phyloP scores from a whole-genome alignment of 2,113 vertebrate genomes.

The Calyptomena viridis region DNA sequence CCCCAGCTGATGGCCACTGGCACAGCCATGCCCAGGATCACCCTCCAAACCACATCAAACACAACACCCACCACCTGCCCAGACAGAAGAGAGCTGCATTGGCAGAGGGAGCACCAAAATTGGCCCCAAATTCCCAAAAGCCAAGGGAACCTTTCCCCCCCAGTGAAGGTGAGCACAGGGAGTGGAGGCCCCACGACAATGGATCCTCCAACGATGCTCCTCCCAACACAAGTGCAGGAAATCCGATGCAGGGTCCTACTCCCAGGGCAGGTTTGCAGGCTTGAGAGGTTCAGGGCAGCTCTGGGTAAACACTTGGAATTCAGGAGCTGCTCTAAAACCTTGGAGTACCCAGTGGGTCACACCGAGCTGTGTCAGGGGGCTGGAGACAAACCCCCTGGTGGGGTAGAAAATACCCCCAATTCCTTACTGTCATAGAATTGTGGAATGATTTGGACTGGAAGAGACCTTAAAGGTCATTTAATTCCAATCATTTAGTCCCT shows the following conservation, averaged over 20 bases:
- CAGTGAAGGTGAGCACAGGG: background rate
- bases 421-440: background rate
- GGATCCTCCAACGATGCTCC: background rate
- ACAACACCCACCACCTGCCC: background rate
- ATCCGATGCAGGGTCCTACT: background rate
- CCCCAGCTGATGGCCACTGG: background rate
- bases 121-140: background rate
- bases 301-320: background rate
- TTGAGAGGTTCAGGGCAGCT: background rate
- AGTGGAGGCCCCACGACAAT: background rate
- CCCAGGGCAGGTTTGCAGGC: background rate
- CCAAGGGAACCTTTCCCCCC: background rate
- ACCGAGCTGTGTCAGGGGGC: background rate
- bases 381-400: background rate
- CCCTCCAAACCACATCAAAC: fast-evolving
- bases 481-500: background rate
- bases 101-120: background rate
- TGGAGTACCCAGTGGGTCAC: background rate
- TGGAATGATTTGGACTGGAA: background rate
- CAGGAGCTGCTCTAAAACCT: background rate
- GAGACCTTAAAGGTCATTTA: no score
- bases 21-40: background rate
- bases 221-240: background rate
- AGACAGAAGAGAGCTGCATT: background rate
- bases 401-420: background rate